Evolutionary conservation across 2,113 vertebrate species (phyloP).

Genomic region (Amphiprion ocellaris): DNA sequence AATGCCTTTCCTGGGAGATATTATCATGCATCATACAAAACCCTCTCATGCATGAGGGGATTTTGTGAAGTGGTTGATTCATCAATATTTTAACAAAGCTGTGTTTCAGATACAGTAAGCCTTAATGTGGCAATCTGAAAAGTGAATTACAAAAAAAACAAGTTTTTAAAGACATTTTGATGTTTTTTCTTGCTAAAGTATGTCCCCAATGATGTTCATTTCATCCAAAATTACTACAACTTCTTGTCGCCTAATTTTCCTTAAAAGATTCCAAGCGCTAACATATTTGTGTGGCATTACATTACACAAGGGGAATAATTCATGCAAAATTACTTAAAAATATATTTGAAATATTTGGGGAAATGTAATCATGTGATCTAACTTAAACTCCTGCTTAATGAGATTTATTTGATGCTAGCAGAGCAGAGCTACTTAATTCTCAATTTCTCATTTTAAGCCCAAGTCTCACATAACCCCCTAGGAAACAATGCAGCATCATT

Average conservation of each 20-base stretch:
- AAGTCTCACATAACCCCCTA: background rate
- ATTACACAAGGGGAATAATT: background rate
- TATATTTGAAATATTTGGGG: background rate
- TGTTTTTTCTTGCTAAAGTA: conserved; percentile 3
- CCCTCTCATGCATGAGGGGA: background rate
- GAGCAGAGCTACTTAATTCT: background rate
- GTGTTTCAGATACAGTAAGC: background rate
- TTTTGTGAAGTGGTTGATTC: background rate
- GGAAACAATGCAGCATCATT: conserved; percentile 26
- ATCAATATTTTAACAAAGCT: conserved; percentile 7
- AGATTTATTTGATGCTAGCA: conserved; percentile 20
- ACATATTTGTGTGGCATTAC: background rate
- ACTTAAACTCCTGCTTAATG: background rate
- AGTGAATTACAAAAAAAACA: background rate
- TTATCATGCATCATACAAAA: background rate
- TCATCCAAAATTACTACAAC: background rate
- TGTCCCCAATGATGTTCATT: background rate
- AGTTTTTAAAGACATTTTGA: background rate
- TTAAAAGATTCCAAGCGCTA: background rate
- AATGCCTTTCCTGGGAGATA: background rate
- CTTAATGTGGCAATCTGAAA: background rate
- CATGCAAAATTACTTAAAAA: background rate
- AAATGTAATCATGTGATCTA: background rate
- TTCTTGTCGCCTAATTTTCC: background rate
- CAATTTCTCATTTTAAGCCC: background rate